Conservation (phyloP, 2,888 invertebrate species). For the Aleiodes testaceus region DNA sequence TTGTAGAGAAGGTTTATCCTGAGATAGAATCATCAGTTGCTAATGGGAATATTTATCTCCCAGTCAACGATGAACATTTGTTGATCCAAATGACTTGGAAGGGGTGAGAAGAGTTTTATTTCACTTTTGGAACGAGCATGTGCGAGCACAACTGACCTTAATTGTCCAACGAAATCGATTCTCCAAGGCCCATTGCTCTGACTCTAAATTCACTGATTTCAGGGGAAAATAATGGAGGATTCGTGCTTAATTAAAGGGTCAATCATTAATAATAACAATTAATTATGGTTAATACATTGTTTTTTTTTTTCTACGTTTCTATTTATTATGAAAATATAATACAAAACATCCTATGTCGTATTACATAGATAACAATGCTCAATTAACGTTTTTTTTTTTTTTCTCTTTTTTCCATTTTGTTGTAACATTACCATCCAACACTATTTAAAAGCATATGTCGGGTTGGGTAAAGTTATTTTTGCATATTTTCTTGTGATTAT, state of each 20-base stretch:
- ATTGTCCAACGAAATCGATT: slow-evolving; percentile 45
- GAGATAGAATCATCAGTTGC: no score
- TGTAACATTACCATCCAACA: slow-evolving; percentile 69
- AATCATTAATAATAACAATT: slow-evolving; percentile 37
- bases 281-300: slow-evolving; percentile 63
- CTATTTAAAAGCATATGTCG: slow-evolving; percentile 65
- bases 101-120: neutral
- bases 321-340: slow-evolving; percentile 76
- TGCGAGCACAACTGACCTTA: slow-evolving; percentile 47
- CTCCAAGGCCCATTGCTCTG: slow-evolving; percentile 6
- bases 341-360: slow-evolving; percentile 75
- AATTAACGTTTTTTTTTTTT: slow-evolving; percentile 69
- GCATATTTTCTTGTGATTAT: slow-evolving; percentile 46
- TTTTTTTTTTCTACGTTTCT: slow-evolving; percentile 73
- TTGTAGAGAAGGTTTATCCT: no score
- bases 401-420: slow-evolving; percentile 57
- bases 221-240: neutral
- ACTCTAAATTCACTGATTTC: neutral
- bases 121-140: slow-evolving; percentile 32
- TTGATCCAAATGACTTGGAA: slow-evolving; percentile 2
- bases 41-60: no score
- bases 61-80: no score
- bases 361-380: slow-evolving; percentile 73
- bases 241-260: neutral
- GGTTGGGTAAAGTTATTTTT: slow-evolving; percentile 49